A percentile compares a stretch with the other conserved stretches of the same genome.
These are phyloP conservation scores for Ormyrus thymus DNA, from an alignment of 2,888 invertebrate genomes.

Conservation along the genomic window DNA sequence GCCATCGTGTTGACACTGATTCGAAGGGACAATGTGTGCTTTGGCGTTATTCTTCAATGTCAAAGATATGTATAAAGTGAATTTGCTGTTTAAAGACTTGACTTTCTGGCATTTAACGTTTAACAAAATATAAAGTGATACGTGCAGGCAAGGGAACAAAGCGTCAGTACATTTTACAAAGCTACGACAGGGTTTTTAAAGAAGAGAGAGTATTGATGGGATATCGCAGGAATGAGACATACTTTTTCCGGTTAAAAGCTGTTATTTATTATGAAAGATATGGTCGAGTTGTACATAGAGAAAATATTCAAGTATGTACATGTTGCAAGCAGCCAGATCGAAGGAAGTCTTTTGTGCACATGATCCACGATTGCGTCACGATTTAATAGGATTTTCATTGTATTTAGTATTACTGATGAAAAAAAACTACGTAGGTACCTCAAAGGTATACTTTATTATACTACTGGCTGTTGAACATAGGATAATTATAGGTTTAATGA, in stretches of 20 bases:
- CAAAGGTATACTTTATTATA: constrained; percentile 75
- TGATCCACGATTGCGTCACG: constrained; percentile 60
- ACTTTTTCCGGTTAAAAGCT: constrained; percentile 41
- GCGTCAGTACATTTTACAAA: constrained; percentile 47
- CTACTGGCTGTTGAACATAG: constrained; percentile 75
- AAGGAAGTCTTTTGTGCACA: constrained; percentile 38
- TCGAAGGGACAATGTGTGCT: constrained; percentile 17
- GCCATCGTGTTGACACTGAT: constrained; percentile 41
- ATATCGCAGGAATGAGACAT: constrained; percentile 25
- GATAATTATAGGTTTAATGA: constrained; percentile 74
- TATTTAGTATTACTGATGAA: constrained; percentile 69
- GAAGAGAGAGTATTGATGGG: constrained; percentile 20
- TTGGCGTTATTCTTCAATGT: constrained; percentile 19
- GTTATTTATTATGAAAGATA: constrained; percentile 48
- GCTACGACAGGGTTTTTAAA: constrained; percentile 46
- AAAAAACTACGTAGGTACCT: constrained; percentile 74
- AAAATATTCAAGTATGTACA: constrained; percentile 39
- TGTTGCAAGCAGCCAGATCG: constrained; percentile 55
- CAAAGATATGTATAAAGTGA: constrained; percentile 28
- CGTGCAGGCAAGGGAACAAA: constrained; percentile 30
- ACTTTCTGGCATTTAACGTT: constrained; percentile 37
- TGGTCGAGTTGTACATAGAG: constrained; percentile 48
- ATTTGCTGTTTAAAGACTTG: constrained; percentile 34
- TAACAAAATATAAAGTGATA: constrained; percentile 5
- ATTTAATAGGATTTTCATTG: constrained; percentile 63